A percentile compares a stretch with the other conserved stretches of the same genome.
Conservation (phyloP, 2,888 invertebrate species). For the Phorcus lineatus region DNA sequence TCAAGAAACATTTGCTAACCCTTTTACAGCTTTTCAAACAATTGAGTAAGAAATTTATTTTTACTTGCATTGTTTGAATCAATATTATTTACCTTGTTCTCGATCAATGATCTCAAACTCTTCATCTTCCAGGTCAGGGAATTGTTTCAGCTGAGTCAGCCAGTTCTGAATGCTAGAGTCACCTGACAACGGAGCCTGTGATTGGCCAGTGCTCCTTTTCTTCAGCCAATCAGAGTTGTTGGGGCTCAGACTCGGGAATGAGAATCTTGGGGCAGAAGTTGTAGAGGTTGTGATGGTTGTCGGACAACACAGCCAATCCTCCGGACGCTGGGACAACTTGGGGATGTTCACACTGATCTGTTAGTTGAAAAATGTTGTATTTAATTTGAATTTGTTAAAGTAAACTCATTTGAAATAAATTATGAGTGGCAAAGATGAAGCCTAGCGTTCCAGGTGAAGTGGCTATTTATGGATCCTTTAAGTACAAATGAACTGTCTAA, state of each 20-base stretch:
- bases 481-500: too few species aligned
- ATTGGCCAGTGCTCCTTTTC: neutral
- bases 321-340: constrained; percentile 53
- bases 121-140: constrained; percentile 68
- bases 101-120: constrained; percentile 66
- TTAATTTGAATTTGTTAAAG: too few species aligned
- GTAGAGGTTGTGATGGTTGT: constrained; percentile 35
- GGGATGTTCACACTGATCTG: constrained; percentile 68
- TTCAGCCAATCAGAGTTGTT: constrained; percentile 48
- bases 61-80: too few species aligned
- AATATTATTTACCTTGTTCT: too few species aligned
- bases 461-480: too few species aligned
- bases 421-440: too few species aligned
- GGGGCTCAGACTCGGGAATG: constrained; percentile 44
- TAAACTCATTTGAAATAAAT: too few species aligned
- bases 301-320: constrained; percentile 65
- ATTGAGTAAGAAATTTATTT: too few species aligned
- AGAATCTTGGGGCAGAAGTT: constrained; percentile 37
- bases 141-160: constrained; percentile 69
- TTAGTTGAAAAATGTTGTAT: neutral
- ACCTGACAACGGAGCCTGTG: constrained; percentile 35
- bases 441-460: too few species aligned
- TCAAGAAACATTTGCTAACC: too few species aligned
- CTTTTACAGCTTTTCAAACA: too few species aligned
- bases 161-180: constrained; percentile 68